A percentile compares a stretch with the other conserved stretches of the same genome.
phyloP scores from a whole-genome alignment of 2,888 invertebrate species.

The Drosophila quinaria region DNA sequence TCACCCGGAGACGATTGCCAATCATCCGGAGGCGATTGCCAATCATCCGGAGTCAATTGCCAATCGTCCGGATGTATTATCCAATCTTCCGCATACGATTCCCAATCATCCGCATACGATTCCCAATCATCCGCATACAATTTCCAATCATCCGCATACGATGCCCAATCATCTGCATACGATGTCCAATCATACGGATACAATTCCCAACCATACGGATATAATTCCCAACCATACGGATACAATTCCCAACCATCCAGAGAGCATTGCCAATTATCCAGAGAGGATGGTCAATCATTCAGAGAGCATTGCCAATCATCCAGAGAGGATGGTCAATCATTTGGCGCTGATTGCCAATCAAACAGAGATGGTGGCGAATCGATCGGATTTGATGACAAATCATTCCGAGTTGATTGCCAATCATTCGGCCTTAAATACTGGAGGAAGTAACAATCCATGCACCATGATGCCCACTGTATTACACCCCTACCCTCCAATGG shows the following conservation, averaged over 20 bases:
- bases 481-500: conserved; percentile 32
- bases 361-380: conserved; percentile 18
- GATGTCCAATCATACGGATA: conserved; percentile 3
- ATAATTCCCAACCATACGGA: conserved; percentile 1
- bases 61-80: neutral
- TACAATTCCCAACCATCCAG: conserved; percentile 3
- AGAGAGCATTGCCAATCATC: conserved; percentile 12
- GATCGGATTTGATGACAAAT: conserved; percentile 19
- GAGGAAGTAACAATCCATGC: conserved; percentile 22
- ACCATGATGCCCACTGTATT: conserved; percentile 40
- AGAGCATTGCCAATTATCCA: neutral
- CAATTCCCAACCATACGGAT: neutral
- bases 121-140: neutral
- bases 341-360: conserved; percentile 22
- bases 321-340: conserved; percentile 22
- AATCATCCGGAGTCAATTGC: conserved; percentile 1
- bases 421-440: conserved; percentile 18
- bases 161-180: neutral
- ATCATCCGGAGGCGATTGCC: neutral
- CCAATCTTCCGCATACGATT: neutral
- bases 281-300: conserved; percentile 27
- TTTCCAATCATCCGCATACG: neutral
- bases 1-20: conserved; percentile 2
- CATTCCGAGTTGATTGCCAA: conserved; percentile 14
- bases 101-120: neutral